These are phyloP conservation scores for Bombyx huttoni DNA, from an alignment of 2,888 invertebrate genomes.

Conservation along the genomic window DNA sequence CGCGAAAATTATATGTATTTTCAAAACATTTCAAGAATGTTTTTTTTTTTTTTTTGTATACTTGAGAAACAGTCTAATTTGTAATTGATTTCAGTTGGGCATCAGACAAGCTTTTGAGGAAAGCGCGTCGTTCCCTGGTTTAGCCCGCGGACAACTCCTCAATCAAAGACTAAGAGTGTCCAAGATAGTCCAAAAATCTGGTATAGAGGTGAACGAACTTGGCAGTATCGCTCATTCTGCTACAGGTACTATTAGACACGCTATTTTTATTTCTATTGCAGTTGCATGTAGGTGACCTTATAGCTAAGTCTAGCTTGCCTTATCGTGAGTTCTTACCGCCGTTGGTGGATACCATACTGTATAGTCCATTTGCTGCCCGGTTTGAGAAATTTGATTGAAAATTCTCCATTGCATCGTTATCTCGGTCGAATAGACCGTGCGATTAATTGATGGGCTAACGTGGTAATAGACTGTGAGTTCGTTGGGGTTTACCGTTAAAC, in stretches of 20 bases:
- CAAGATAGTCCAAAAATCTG: slow-evolving; percentile 81
- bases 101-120: slow-evolving; percentile 80
- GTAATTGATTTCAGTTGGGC: slow-evolving; percentile 68
- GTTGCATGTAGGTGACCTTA: no score
- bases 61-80: background rate
- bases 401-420: no score
- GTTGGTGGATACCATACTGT: no score
- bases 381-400: no score
- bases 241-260: slow-evolving; percentile 63
- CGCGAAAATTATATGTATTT: background rate
- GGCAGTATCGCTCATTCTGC: slow-evolving; percentile 81
- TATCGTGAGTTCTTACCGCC: no score
- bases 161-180: slow-evolving; percentile 73
- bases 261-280: no score
- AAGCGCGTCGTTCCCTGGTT: slow-evolving; percentile 78
- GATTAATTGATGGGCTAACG: no score
- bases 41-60: background rate
- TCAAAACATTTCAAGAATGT: background rate
- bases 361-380: no score
- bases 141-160: slow-evolving; percentile 71
- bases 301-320: no score
- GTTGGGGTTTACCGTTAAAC: no score
- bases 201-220: slow-evolving; percentile 82
- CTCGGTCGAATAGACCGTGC: no score
- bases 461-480: no score